phyloP scores from a whole-genome alignment of 2,888 invertebrate genomes.

The Eupithecia inturbata region DNA sequence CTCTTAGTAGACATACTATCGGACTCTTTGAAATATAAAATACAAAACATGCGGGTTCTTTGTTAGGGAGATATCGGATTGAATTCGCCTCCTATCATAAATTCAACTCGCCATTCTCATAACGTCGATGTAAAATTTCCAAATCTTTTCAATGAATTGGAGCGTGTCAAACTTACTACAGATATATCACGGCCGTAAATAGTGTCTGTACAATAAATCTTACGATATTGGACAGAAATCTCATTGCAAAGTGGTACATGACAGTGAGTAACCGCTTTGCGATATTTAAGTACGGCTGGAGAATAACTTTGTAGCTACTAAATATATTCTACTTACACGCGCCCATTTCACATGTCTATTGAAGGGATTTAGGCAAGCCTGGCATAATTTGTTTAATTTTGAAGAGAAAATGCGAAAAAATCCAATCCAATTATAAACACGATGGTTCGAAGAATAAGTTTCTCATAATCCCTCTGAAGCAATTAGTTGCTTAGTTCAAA shows the following conservation, averaged over 20 bases:
- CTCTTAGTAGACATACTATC: neutral
- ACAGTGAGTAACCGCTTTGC: slow-evolving; percentile 45
- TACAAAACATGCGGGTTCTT: neutral
- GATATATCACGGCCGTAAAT: slow-evolving; percentile 43
- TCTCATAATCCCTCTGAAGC: neutral
- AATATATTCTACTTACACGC: neutral
- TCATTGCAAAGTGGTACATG: slow-evolving; percentile 47
- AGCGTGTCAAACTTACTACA: slow-evolving; percentile 40
- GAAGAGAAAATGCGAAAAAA: neutral
- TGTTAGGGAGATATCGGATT: slow-evolving; percentile 23
- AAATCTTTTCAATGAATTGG: slow-evolving; percentile 36
- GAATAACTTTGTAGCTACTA: slow-evolving; percentile 32
- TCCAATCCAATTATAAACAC: neutral
- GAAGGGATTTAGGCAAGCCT: slow-evolving; percentile 9
- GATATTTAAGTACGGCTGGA: slow-evolving; percentile 41
- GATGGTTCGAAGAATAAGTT: neutral
- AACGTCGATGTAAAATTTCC: slow-evolving; percentile 40
- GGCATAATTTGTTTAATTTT: neutral
- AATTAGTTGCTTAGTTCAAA: neutral
- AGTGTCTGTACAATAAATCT: slow-evolving; percentile 47
- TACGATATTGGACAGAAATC: slow-evolving; percentile 49
- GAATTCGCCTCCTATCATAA: slow-evolving; percentile 31
- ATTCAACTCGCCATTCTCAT: slow-evolving; percentile 28
- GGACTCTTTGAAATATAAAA: neutral
- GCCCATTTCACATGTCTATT: slow-evolving; percentile 5